phyloP scores from a whole-genome alignment of 2,888 invertebrate species.

The Embidobia sp. region DNA sequence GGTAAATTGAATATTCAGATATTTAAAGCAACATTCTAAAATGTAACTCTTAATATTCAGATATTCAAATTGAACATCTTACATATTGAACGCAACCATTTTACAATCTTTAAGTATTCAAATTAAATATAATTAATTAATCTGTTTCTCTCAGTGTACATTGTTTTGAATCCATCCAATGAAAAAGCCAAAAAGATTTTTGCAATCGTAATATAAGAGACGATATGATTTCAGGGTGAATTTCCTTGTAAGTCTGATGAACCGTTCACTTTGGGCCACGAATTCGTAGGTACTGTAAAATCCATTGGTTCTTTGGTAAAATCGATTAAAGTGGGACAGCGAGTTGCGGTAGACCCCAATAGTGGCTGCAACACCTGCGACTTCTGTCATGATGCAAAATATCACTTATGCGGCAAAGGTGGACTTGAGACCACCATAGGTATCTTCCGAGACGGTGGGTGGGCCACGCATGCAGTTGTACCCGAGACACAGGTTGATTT shows the following conservation, averaged over 20 bases:
- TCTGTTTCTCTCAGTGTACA: too few relatives aligned
- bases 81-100: too few relatives aligned
- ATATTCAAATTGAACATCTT: too few relatives aligned
- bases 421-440: slow-evolving; percentile 86
- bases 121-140: too few relatives aligned
- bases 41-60: too few relatives aligned
- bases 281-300: slow-evolving; percentile 85
- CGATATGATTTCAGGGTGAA: slow-evolving; percentile 83
- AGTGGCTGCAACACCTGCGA: slow-evolving; percentile 85
- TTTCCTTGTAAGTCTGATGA: slow-evolving; percentile 85
- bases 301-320: slow-evolving; percentile 84
- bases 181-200: too few relatives aligned
- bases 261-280: slow-evolving; percentile 85
- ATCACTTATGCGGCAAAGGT: slow-evolving; percentile 85
- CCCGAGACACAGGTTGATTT: slow-evolving; percentile 84
- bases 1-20: too few relatives aligned
- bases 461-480: slow-evolving; percentile 85
- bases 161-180: too few relatives aligned
- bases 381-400: slow-evolving; percentile 85
- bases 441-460: slow-evolving; percentile 86
- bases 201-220: too few relatives aligned
- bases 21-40: too few relatives aligned
- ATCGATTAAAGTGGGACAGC: slow-evolving; percentile 85
- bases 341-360: slow-evolving; percentile 87
- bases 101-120: too few relatives aligned